Percentiles rank a stretch among this genome's conserved stretches.
Evolutionary conservation across 2,797 vertebrate species (phyloP).

Genomic region (Xerus rutilus): DNA sequence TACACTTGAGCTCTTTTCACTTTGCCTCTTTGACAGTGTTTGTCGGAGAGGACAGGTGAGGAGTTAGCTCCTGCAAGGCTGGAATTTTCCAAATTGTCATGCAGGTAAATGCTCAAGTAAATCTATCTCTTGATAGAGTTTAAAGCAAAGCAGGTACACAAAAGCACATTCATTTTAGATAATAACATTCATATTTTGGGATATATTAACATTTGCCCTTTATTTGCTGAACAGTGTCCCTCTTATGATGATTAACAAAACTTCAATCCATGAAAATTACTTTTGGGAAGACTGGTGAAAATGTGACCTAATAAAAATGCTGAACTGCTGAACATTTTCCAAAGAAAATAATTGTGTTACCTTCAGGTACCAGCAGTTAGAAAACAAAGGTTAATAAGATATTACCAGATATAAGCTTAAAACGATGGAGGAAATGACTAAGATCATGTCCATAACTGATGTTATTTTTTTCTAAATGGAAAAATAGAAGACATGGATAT

Average conservation of each 20-base stretch:
- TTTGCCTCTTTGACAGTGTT: conserved; percentile 77
- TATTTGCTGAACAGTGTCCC: neutral
- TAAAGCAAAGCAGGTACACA: neutral
- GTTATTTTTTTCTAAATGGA: conserved; percentile 49
- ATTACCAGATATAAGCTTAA: conserved; percentile 31
- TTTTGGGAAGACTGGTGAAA: conserved; percentile 43
- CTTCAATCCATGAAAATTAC: conserved; percentile 12
- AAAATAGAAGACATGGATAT: conserved; percentile 29
- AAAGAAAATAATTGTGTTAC: conserved; percentile 52
- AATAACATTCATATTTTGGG: neutral
- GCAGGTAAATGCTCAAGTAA: conserved; percentile 74
- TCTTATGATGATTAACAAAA: neutral
- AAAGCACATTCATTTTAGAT: neutral
- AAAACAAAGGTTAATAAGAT: conserved; percentile 53
- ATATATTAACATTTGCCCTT: neutral
- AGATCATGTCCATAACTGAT: conserved; percentile 5
- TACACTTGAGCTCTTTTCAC: neutral
- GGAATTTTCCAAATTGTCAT: conserved; percentile 87
- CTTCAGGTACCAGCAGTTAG: conserved; percentile 47
- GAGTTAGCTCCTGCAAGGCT: conserved; percentile 77
- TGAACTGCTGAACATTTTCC: conserved; percentile 48
- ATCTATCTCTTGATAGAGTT: conserved; percentile 43
- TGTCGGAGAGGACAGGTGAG: conserved; percentile 76
- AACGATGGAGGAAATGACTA: conserved; percentile 16
- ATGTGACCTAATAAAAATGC: conserved; percentile 48